These are phyloP conservation scores for Sebastes alutus DNA, from an alignment of 2,797 vertebrate species.

Conservation along the genomic window DNA sequence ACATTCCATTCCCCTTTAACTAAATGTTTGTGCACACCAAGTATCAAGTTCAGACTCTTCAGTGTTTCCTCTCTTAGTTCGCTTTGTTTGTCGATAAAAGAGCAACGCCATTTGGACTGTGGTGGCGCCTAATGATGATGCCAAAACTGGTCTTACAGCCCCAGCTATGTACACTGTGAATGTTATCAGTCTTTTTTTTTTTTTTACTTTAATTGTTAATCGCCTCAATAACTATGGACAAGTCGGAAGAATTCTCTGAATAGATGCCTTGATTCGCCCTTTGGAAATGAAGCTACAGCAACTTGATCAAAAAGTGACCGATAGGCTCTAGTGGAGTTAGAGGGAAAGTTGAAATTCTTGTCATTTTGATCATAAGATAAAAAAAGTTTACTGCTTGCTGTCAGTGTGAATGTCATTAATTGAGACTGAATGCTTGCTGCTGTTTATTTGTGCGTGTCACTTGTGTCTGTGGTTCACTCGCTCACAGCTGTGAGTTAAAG, in stretches of 20 bases:
- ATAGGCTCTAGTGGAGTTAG: not conserved
- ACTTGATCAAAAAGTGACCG: not conserved
- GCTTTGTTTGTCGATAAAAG: not conserved
- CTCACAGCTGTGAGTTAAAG: not conserved
- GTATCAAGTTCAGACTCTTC: slow-evolving; percentile 11
- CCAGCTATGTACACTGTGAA: not conserved
- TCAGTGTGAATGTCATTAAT: not conserved
- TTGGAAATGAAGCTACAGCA: not conserved
- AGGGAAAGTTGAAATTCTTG: too few relatives aligned
- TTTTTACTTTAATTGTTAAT: not conserved
- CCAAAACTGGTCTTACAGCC: not conserved
- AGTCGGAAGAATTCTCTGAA: not conserved
- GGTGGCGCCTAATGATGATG: not conserved
- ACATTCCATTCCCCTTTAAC: slow-evolving; percentile 8
- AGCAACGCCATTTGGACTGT: not conserved
- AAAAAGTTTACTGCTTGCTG: not conserved
- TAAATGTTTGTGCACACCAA: slow-evolving; percentile 26
- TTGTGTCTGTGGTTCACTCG: not conserved
- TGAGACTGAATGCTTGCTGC: not conserved
- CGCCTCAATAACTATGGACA: not conserved
- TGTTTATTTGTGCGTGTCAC: not conserved
- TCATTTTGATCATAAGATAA: not conserved
- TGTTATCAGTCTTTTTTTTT: not conserved
- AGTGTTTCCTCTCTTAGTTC: not conserved
- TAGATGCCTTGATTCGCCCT: not conserved